Base-by-base conservation (phyloP, 2,797 vertebrate species). In the Gymnothorax reevesii region DNA sequence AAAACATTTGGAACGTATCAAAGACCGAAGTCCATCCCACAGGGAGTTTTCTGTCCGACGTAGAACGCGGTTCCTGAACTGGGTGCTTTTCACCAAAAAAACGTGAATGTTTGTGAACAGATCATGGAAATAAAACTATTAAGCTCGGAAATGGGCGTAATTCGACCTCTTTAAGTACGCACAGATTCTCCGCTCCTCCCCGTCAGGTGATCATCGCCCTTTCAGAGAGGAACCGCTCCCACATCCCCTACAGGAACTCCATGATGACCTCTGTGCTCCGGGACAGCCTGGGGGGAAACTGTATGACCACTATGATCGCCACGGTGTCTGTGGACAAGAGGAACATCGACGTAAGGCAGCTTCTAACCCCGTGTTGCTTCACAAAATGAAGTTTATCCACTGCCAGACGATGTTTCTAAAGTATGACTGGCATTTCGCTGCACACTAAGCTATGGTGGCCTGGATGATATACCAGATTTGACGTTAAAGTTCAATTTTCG, bases 231-330 rank as follows among this genome's bases (percentile, higher is more conserved):
- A 97, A 97, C 85, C 96, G 99, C 55, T 94, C 94, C 0, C 99
- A 99, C 88, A 97, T 99, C 85, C 99, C 99, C 0, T 99, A 99
- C 89, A 95, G 99, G 89, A 99, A 99, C 92, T 99, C 98, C 57
- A 96, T 99, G 98, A 96, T 99, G 96, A 99, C 99, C 0, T 99
- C 97, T 1, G 98, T 99, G 90, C 95, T 99, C 59, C 95, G 98
- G 91, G 99, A 99, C 94, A 99, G 99, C 85, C 93, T 99, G 8
- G 98, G 99, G 57, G 98, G 99, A 17, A 99, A 99, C 95, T 99
- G 99, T 90, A 97, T 97, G 97, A 99, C 99, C 0, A 97, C 97
- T 82, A 99, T 99, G 99, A 97, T 99, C 27, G 97, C 98, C 86
- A 99, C 97, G 0, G 92, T 99, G 5, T 96, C 98, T 7, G 84